Evolutionary conservation across 2,888 invertebrate genomes (phyloP).

Genomic region (Magallana nippona): DNA sequence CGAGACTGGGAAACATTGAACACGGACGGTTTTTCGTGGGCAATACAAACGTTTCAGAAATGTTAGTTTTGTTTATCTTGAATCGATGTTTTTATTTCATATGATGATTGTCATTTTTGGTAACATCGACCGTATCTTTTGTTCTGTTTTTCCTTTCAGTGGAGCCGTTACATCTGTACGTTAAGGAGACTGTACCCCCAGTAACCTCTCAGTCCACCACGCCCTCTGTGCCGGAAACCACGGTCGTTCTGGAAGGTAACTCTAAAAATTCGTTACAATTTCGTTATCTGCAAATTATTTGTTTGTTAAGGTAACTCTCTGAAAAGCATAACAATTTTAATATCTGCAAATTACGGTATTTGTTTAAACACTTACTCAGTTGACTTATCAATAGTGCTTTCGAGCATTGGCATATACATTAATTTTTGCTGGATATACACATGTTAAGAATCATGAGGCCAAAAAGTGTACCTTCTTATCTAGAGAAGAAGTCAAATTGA

Average conservation of each 20-base stretch:
- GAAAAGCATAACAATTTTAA: too few species aligned
- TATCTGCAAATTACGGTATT: too few species aligned
- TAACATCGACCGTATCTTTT: neutral
- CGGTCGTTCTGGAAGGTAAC: slow-evolving; percentile 4
- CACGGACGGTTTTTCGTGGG: slow-evolving; percentile 24
- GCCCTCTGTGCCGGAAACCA: neutral
- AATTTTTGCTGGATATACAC: too few species aligned
- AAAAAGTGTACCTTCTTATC: too few species aligned
- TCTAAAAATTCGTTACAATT: neutral
- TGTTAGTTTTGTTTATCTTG: neutral
- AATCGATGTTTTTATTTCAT: neutral
- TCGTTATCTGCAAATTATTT: too few species aligned
- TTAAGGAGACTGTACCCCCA: neutral
- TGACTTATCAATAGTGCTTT: too few species aligned
- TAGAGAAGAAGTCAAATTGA: too few species aligned
- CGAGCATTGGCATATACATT: too few species aligned
- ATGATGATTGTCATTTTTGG: neutral
- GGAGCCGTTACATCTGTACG: slow-evolving; percentile 15
- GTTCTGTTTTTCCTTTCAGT: neutral
- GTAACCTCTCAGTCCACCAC: neutral
- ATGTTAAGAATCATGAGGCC: too few species aligned
- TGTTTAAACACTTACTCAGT: too few species aligned
- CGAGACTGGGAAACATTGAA: neutral
- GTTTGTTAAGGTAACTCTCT: neutral
- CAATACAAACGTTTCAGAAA: slow-evolving; percentile 9